Evolutionary conservation across 2,797 vertebrate genomes (phyloP).

Genomic region (Tapera naevia): DNA sequence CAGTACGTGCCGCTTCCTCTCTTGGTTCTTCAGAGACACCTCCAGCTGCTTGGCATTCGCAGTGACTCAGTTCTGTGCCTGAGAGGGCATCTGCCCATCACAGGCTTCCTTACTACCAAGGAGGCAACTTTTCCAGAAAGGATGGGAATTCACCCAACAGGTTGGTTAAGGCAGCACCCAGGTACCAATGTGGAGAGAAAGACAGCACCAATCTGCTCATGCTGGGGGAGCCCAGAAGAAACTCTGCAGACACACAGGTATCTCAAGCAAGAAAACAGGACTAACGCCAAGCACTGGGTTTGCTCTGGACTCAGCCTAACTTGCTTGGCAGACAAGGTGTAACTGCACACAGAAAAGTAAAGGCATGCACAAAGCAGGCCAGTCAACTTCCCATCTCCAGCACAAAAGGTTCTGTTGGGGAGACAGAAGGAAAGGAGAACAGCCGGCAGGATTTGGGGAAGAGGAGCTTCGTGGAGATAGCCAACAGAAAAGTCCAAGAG

Average conservation of each 20-base stretch:
- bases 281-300: not conserved
- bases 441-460: not conserved
- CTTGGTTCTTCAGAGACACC: not conserved
- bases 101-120: not conserved
- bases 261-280: not conserved
- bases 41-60: not conserved
- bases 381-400: not conserved
- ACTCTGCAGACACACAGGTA: rapidly evolving
- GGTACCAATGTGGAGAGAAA: not conserved
- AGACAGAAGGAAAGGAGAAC: not conserved
- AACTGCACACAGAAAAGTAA: not conserved
- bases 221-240: not conserved
- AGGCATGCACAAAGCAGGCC: not conserved
- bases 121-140: not conserved
- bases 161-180: not conserved
- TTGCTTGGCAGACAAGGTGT: not conserved
- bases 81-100: not conserved
- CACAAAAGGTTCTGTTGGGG: rapidly evolving
- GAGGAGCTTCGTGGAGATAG: not conserved
- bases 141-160: not conserved
- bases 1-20: not conserved
- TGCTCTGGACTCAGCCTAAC: not conserved
- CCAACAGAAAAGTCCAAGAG: not conserved
- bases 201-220: not conserved
- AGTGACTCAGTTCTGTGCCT: not conserved